phyloP scores from a whole-genome alignment of 2,888 invertebrate genomes.

The Drosophila colorata region DNA sequence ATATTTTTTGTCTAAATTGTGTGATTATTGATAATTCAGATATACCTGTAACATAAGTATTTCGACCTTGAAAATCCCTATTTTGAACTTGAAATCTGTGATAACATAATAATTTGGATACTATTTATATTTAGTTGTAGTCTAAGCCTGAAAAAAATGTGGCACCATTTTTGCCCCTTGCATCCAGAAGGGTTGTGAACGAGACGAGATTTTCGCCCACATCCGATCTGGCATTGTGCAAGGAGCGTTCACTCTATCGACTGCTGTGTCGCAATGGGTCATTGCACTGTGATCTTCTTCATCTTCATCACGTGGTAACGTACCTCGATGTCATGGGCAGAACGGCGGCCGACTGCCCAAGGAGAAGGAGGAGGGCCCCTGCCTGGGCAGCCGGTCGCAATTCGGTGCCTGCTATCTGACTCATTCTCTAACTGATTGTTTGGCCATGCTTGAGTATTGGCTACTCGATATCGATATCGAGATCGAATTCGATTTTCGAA shows the following conservation, averaged over 20 bases:
- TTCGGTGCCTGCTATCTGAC: slow-evolving; percentile 72
- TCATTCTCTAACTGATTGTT: slow-evolving; percentile 75
- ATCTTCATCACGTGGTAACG: slow-evolving; percentile 63
- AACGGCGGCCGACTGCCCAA: slow-evolving; percentile 19
- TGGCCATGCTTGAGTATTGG: slow-evolving; percentile 26
- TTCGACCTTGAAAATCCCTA: not conserved
- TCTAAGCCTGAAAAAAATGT: slow-evolving; percentile 5
- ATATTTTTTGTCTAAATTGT: too few species aligned
- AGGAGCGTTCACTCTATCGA: slow-evolving; percentile 34
- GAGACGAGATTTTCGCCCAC: not conserved
- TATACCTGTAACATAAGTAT: too few species aligned
- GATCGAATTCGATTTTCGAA: slow-evolving; percentile 22
- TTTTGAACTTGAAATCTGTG: not conserved
- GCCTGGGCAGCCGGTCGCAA: slow-evolving; percentile 7
- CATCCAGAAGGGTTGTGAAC: slow-evolving; percentile 4
- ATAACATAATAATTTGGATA: not conserved
- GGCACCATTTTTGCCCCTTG: slow-evolving; percentile 8
- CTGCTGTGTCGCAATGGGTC: slow-evolving; percentile 76
- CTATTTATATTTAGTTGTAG: not conserved
- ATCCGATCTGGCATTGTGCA: slow-evolving; percentile 1
- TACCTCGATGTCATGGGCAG: slow-evolving; percentile 78
- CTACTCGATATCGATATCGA: not conserved
- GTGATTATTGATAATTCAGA: too few species aligned
- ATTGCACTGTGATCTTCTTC: slow-evolving; percentile 83
- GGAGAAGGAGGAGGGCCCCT: not conserved